Base-by-base conservation (phyloP, 2,888 invertebrate species). In the Lochmaea capreae region DNA sequence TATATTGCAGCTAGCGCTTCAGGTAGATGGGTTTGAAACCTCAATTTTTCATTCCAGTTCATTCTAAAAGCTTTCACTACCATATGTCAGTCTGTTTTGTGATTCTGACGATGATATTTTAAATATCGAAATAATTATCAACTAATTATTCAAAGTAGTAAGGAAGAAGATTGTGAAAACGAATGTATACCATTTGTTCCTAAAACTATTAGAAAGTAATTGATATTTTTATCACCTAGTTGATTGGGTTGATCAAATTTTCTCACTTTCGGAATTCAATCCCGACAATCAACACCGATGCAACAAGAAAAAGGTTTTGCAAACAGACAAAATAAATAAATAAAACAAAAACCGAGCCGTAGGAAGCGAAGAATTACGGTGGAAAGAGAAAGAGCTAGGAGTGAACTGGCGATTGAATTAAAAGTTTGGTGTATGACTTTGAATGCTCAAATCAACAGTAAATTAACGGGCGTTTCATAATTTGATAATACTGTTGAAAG, bases 381-480 rank as follows among this genome's bases (percentile, higher is more conserved):
- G 42, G 67, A 69, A 63, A 73, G 61, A 63, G 66, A 71, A 75
- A 68, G 66, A 76, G 76, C 54, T 70, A 69, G 49, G 57, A 58
- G 69, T 66, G 67, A 66, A 68, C 72, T 61, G 72, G 74, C 82
- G 83, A 84, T 85, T 83, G 80, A 83, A 83, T 84, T 84, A 84
- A 84, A 84, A 84, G 80, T 84, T 84, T 76, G 76, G 74, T 74
- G 81, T 77, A 76, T 77, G 80, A 83, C 82, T 83, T 81, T 84
- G 84, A 85, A 84, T 84, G 83, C 83, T 81, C 82, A 83, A 85
- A 85, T 85, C 85, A 85, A 83, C 84, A 82, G 79, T 76, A 80
- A 84, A 85, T 85, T 84, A 84, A 83, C 75, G 74, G 78, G 81
- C 82, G 82, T 79, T 83, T 81, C 81, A 82, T 85, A 85, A 85